phyloP scores from a whole-genome alignment of 2,113 vertebrate genomes.

The Seriola quinqueradiata region DNA sequence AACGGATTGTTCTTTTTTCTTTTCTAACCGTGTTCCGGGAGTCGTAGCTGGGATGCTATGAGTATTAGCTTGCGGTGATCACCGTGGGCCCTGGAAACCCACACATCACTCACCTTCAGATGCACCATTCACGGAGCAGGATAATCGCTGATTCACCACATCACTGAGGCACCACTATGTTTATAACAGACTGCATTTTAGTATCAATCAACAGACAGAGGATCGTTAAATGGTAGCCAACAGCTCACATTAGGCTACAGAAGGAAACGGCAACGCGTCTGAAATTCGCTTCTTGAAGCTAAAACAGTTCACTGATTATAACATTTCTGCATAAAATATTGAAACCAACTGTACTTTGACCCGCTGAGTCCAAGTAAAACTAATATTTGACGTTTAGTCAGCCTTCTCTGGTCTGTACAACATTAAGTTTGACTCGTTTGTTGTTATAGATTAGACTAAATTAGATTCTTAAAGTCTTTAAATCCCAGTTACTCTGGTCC shows the following conservation, averaged over 20 bases:
- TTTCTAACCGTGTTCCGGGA: neutral
- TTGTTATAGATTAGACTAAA: neutral
- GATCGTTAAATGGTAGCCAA: neutral
- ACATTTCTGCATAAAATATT: neutral
- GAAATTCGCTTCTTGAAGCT: neutral
- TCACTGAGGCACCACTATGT: too few relatives aligned
- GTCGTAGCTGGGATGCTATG: constrained; percentile 67
- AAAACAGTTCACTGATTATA: neutral
- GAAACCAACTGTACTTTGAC: neutral
- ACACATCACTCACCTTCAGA: constrained; percentile 13
- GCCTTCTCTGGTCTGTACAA: neutral
- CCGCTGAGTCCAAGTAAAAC: neutral
- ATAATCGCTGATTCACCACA: neutral
- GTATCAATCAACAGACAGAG: neutral
- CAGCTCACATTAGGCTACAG: neutral
- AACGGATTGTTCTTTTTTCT: neutral
- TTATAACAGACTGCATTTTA: neutral
- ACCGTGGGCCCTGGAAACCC: constrained; percentile 52
- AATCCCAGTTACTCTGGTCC: neutral
- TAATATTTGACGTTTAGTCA: neutral
- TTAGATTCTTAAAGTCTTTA: neutral
- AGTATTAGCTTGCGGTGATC: constrained; percentile 73
- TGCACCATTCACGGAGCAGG: neutral
- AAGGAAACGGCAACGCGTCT: neutral
- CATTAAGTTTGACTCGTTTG: neutral